phyloP scores from a whole-genome alignment of 2,888 invertebrate species.

The Dryadula phaetusa region DNA sequence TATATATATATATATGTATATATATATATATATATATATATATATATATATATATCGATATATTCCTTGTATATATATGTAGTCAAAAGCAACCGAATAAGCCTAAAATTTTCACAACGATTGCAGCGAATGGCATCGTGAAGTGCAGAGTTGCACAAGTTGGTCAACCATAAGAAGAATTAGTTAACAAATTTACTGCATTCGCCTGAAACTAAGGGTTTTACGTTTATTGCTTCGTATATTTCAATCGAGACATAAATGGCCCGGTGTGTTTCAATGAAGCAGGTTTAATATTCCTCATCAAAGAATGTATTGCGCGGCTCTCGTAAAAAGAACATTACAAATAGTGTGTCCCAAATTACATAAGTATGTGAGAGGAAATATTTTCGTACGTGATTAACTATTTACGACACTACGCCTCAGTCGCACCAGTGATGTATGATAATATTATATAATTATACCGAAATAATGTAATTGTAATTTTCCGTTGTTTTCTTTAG shows the following conservation, averaged over 20 bases:
- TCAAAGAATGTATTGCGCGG: conserved; percentile 64
- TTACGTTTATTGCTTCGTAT: conserved; percentile 42
- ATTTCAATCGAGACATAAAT: conserved; percentile 45
- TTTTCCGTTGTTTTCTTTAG: neutral
- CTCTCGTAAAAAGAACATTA: conserved; percentile 72
- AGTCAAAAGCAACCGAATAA: neutral
- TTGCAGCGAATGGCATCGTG: neutral
- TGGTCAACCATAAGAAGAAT: conserved; percentile 29
- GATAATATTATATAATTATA: conserved; percentile 11
- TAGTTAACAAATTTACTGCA: conserved; percentile 36
- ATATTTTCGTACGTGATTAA: conserved; percentile 47
- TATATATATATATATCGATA: no score
- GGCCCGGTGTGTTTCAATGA: conserved; percentile 41
- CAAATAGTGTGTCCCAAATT: conserved; percentile 58
- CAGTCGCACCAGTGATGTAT: conserved; percentile 13
- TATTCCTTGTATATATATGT: no score
- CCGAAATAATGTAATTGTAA: neutral
- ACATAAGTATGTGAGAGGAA: conserved; percentile 52
- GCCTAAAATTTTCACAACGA: neutral
- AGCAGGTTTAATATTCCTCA: conserved; percentile 53
- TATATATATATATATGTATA: no score
- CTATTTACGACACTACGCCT: conserved; percentile 23
- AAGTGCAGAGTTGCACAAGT: conserved; percentile 20
- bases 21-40: no score
- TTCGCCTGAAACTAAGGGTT: conserved; percentile 38